phyloP scores from a whole-genome alignment of 1,140 invertebrate species.

The Drosophila mojavensis region DNA sequence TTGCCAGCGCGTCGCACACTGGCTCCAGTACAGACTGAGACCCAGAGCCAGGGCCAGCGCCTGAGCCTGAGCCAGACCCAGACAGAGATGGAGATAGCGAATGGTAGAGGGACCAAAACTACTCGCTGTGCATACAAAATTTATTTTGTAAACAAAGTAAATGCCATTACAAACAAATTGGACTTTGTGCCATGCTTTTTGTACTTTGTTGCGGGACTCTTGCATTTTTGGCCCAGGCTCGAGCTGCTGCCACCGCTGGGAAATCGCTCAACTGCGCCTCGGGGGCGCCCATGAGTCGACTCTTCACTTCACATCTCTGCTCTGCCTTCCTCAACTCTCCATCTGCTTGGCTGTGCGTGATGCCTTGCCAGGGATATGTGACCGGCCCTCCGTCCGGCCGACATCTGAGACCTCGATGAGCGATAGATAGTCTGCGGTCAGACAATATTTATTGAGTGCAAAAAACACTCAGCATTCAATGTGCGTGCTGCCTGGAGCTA shows the following conservation, averaged over 20 bases:
- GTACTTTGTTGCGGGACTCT: constrained; percentile 50
- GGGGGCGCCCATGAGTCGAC: constrained; percentile 12
- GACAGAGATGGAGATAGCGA: neutral
- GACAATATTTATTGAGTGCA: constrained; percentile 74
- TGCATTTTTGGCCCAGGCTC: constrained; percentile 18
- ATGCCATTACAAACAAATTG: constrained; percentile 82
- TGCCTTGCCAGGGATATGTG: constrained; percentile 15
- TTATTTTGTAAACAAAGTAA: constrained; percentile 82
- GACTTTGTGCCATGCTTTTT: constrained; percentile 75
- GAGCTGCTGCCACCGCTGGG: constrained; percentile 53
- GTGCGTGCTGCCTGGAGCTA: constrained; percentile 39
- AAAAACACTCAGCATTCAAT: constrained; percentile 34
- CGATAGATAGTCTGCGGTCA: constrained; percentile 54
- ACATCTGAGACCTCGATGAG: constrained; percentile 62
- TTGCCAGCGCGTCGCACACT: constrained; percentile 2
- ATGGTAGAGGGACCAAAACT: constrained; percentile 32
- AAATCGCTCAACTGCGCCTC: constrained; percentile 55
- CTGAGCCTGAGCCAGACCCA: neutral
- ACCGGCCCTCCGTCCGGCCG: constrained; percentile 7
- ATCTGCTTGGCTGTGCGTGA: constrained; percentile 20
- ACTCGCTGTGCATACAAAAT: constrained; percentile 82
- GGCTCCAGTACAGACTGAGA: neutral
- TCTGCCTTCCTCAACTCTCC: too few species aligned
- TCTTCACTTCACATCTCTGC: neutral
- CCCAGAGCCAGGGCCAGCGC: neutral